Evolutionary conservation across 2,113 vertebrate genomes (phyloP).

Genomic region (Coptodon rendalli): DNA sequence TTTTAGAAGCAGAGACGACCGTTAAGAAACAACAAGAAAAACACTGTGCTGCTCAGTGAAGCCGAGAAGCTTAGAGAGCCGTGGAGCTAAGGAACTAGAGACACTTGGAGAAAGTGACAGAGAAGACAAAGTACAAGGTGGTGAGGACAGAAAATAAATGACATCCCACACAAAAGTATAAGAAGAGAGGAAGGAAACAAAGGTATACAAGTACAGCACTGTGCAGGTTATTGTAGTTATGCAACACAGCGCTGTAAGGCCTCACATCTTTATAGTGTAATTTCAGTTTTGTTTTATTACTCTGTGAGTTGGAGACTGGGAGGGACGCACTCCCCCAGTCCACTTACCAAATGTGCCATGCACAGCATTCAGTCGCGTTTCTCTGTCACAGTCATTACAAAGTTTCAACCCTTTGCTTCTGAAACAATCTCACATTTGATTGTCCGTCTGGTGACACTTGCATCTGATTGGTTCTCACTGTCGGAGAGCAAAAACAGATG

Average conservation of each 20-base stretch:
- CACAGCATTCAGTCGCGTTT: neutral
- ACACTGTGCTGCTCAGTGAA: neutral
- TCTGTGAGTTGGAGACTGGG: neutral
- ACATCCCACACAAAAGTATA: neutral
- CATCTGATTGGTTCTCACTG: neutral
- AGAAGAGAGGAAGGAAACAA: neutral
- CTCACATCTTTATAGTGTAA: neutral
- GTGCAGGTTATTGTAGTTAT: neutral
- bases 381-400: neutral
- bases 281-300: neutral
- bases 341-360: neutral
- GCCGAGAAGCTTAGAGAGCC: neutral
- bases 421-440: neutral
- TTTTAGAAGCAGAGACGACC: neutral
- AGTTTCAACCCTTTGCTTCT: neutral
- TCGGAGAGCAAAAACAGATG: neutral
- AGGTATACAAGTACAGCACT: neutral
- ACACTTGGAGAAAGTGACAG: neutral
- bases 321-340: neutral
- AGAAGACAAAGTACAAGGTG: neutral
- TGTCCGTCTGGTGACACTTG: neutral
- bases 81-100: accelerated
- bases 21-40: neutral
- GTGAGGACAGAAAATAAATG: neutral
- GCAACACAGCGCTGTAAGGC: neutral